A percentile compares a stretch with the other conserved stretches of the same genome.
These are phyloP conservation scores for Fregata magnificens DNA, from an alignment of 2,113 vertebrate genomes.

Conservation along the genomic window DNA sequence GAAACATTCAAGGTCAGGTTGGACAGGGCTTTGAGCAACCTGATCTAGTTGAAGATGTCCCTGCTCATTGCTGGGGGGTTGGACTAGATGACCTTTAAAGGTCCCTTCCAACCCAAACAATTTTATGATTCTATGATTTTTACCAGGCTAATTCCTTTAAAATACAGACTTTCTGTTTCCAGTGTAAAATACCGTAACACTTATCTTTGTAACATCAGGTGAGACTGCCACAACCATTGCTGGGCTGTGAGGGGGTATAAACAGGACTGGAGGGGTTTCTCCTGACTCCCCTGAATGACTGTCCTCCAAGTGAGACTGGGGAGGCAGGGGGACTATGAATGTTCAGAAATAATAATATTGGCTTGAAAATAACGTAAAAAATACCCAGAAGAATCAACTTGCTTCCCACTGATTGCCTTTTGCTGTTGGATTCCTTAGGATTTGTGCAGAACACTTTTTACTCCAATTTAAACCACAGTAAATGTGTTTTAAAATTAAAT, in stretches of 20 bases:
- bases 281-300: neutral
- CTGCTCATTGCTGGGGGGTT: fast-evolving
- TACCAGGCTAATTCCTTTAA: neutral
- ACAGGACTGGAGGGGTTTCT: neutral
- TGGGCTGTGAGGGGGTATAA: neutral
- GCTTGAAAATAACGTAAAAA: neutral
- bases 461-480: neutral
- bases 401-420: neutral
- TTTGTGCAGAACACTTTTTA: neutral
- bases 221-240: neutral
- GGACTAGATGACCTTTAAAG: neutral
- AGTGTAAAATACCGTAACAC: fast-evolving
- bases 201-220: neutral
- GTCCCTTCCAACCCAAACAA: neutral
- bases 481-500: neutral
- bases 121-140: neutral
- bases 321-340: neutral
- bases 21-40: fast-evolving
- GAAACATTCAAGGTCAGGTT: neutral
- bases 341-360: neutral
- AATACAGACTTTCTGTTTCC: neutral
- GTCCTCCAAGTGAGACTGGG: neutral
- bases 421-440: neutral
- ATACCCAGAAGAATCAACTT: neutral
- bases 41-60: neutral